Evolutionary conservation across 2,888 invertebrate species (phyloP), one percentile per base, ranked within the genome.

Genomic region (Rhabditoides inermis): DNA sequence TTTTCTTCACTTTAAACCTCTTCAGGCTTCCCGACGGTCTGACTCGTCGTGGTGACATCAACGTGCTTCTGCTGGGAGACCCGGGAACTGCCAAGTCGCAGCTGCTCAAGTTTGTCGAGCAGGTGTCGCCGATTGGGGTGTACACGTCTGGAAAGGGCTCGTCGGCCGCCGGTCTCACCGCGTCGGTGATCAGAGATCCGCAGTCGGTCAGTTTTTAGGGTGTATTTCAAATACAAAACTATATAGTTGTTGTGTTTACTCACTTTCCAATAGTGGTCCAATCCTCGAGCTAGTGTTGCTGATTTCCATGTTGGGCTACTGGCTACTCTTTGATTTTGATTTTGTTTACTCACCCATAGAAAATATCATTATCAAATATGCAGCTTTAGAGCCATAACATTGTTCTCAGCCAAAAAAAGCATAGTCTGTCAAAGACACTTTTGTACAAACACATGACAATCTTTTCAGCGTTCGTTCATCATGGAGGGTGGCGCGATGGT

Each of bases 21-120:
- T 49, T 55, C 55, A 81, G 81, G 56, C 80, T 98, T 67, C 98
- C 98, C 0, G 98, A 98, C 79, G 95, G 95, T 1, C 80, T 98
- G 53, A 88, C 88, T 0, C 84, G 98, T 12, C 84, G 98, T 76
- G 98, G 98, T 2, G 98, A 98, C 77, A 91, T 98, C 62, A 98
- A 98, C 77, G 83, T 98, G 23, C 80, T 98, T 15, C 63, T 98
- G 56, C 81, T 98, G 27, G 98, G 98, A 39, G 98, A 98, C 81
- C 98, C 98, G 0, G 98, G 98, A 72, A 98, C 98, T 0, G 98
- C 98, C n/a, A 98, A 98, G 78, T 92, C 92, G 0, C 98, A 98
- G 77, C 80, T 98, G 53, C 80, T 98, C 10, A 98, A 98, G 80
- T 98, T 98, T 77, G 94, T 92, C 0, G 94, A 98, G 78, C 86